Conservation (phyloP, 2,797 vertebrate genomes). For the Eulemur albifrons region DNA sequence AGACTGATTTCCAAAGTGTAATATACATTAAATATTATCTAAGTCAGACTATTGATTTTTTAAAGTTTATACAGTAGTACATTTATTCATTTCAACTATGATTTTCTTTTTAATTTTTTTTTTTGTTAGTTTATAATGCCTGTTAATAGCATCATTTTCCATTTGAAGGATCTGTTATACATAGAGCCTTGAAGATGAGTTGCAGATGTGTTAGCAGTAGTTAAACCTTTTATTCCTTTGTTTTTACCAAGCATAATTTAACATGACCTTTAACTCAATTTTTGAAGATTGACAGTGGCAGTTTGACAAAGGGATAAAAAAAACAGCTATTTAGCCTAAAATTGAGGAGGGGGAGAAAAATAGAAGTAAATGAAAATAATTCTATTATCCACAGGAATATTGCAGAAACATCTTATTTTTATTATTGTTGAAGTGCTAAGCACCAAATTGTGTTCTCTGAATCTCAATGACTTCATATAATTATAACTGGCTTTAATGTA, state of each 20-base stretch:
- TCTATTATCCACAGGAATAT: background rate
- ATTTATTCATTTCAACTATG: background rate
- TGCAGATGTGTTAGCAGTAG: background rate
- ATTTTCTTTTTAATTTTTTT: background rate
- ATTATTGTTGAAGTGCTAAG: background rate
- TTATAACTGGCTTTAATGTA: background rate
- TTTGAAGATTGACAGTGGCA: background rate
- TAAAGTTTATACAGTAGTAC: no score
- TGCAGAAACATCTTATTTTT: background rate
- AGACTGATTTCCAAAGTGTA: background rate
- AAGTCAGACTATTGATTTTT: background rate
- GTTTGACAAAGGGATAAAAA: background rate
- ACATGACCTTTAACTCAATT: background rate
- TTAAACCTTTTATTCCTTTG: background rate
- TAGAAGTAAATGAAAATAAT: background rate
- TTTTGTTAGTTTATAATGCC: background rate
- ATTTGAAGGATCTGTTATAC: background rate
- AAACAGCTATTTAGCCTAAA: background rate
- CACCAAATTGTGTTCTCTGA: background rate
- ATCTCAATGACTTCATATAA: background rate
- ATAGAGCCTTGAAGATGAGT: background rate
- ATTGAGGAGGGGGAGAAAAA: background rate
- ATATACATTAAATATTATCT: background rate
- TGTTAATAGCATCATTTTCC: background rate
- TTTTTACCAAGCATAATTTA: background rate